Base-by-base conservation (phyloP, 2,797 vertebrate genomes). In the Numenius phaeopus region DNA sequence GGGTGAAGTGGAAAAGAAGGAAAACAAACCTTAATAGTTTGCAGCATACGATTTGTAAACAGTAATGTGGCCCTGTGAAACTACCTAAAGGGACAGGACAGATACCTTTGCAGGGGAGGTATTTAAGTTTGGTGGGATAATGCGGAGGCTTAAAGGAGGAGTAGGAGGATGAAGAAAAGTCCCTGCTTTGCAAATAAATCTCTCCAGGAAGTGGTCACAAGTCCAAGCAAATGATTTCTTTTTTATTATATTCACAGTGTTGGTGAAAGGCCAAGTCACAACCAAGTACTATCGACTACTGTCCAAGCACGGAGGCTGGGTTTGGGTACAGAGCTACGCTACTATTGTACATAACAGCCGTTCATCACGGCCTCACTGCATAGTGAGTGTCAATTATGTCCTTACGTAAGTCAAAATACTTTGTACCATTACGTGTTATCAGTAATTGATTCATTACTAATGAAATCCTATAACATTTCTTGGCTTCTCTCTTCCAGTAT, bases 201-300 rank as follows among this genome's bases (percentile, higher is more conserved):
- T 64, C 57, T 47, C 23, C 58, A 50, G 37, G 22, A 47, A 55
- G 40, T 0, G 10, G 2, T 21, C 5, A 1, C 5, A 29, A 50
- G 8, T 21, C 24, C 13, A 52, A 79, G 37, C 40, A 83, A 85
- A 83, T 26, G 8, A 20, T 78, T 39, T 58, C 78, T 58, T 82
- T 71, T 59, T 5, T n/a, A 27, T 86, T 97, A 65, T 92, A 37
- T 73, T 96, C 86, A n/a, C 97, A 99, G 99, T 99, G 96, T 94
- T 99, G 95, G 98, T 99, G 97, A 99, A 99, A 97, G 99, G 99
- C 64, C 99, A 99, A 97, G 98, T 98, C 79, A 99, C 98, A 86
- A 99, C 98, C 92, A 98, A 98, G 94, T 99, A 99, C 96, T 99
- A 99, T 93, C 95, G 98, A 82, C 96, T 99, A 58, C 98, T 99